Percentiles rank a stretch among this genome's conserved stretches.
These are phyloP conservation scores for Vipera ursinii DNA, from an alignment of 2,797 vertebrate genomes.

Conservation along the genomic window DNA sequence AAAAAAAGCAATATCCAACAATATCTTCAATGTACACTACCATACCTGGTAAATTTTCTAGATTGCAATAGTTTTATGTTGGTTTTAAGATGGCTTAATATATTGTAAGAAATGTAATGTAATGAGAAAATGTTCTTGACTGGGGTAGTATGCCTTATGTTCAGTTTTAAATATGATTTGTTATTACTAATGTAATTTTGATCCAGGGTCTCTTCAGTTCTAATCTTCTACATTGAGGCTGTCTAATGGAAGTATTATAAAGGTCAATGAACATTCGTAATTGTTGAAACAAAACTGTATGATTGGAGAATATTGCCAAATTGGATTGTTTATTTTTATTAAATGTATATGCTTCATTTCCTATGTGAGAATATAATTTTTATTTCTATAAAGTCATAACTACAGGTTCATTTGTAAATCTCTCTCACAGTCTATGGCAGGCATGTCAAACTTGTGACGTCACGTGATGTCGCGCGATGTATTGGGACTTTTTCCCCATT, in stretches of 20 bases:
- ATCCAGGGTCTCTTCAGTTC: not conserved
- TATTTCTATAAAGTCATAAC: not conserved
- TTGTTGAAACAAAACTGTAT: not conserved
- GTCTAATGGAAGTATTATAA: not conserved
- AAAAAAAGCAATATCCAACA: not conserved
- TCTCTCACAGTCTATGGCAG: not conserved
- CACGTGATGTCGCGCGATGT: no score
- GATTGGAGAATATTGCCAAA: not conserved
- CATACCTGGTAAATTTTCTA: not conserved
- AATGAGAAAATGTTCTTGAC: not conserved
- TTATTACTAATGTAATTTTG: not conserved
- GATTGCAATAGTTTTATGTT: not conserved
- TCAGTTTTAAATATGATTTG: not conserved
- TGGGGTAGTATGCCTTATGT: not conserved
- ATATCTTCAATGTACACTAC: not conserved
- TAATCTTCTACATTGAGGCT: not conserved
- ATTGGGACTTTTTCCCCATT: no score
- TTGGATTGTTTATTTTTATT: not conserved
- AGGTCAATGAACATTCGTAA: not conserved
- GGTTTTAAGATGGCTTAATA: not conserved
- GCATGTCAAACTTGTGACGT: no score
- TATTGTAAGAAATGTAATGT: not conserved
- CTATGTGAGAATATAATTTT: not conserved
- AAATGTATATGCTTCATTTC: not conserved
- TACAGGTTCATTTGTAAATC: not conserved